Percentiles rank a stretch among this genome's conserved stretches.
These are phyloP conservation scores for Cephonodes hylas DNA, from an alignment of 2,888 invertebrate genomes.

Conservation along the genomic window DNA sequence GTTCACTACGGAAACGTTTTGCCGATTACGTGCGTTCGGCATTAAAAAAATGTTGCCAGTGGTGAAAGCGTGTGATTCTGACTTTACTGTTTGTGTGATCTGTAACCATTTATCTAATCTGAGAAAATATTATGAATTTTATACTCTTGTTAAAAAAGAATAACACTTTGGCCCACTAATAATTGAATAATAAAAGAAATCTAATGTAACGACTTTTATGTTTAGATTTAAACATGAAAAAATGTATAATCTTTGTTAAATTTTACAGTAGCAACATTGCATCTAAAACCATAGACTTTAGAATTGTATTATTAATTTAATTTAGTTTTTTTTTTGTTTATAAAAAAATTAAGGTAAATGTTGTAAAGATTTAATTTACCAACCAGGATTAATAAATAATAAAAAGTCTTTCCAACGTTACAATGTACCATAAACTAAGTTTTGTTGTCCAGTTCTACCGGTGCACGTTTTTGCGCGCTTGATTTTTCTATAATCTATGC, in stretches of 20 bases:
- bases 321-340: no score
- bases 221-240: background rate
- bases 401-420: background rate
- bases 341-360: no score
- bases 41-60: conserved; percentile 34
- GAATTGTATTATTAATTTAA: no score
- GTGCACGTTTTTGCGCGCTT: conserved; percentile 45
- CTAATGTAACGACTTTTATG: no score
- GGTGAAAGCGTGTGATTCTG: background rate
- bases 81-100: background rate
- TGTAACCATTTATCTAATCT: no score
- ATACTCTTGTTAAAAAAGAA: no score
- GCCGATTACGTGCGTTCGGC: conserved; percentile 43
- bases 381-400: background rate
- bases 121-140: no score
- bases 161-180: no score
- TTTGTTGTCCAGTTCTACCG: conserved; percentile 19
- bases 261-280: background rate
- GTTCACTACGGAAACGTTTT: conserved; percentile 49
- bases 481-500: conserved; percentile 52
- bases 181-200: background rate
- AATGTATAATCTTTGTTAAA: background rate
- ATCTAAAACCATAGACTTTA: no score
- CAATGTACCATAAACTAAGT: background rate
- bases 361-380: no score